Conservation (phyloP, 2,113 vertebrate genomes). For the Romanogobio albipinnatus region DNA sequence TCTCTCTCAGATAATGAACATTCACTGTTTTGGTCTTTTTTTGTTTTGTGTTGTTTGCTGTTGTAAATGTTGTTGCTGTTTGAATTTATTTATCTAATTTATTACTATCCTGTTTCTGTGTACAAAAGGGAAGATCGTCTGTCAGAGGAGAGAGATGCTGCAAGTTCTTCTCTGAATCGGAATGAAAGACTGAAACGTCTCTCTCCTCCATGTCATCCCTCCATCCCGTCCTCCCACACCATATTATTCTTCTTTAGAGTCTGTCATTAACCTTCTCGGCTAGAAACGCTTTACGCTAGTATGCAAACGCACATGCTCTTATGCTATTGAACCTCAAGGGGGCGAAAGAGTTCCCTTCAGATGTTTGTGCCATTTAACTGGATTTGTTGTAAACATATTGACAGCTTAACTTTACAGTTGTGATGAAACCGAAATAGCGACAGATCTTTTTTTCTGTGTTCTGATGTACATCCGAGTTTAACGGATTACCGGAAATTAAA, state of each 20-base stretch:
- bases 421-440: neutral
- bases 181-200: neutral
- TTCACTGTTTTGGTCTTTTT: conserved; percentile 34
- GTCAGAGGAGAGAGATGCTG: neutral
- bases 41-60: conserved; percentile 46
- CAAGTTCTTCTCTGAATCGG: neutral
- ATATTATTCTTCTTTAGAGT: neutral
- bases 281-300: neutral
- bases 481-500: neutral
- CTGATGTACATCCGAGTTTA: neutral
- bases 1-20: conserved; percentile 8
- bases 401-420: neutral
- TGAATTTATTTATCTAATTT: conserved; percentile 58
- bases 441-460: neutral
- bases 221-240: neutral
- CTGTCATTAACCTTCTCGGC: neutral
- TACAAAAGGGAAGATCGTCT: conserved; percentile 46
- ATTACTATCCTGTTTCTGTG: conserved; percentile 45
- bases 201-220: conserved; percentile 11
- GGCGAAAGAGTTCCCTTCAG: neutral
- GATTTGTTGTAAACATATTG: neutral
- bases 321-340: neutral
- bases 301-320: neutral
- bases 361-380: too few relatives aligned
- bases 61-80: conserved; percentile 51